Evolutionary conservation across 2,797 vertebrate species (phyloP), one percentile per base, ranked within the genome.

Genomic region (Melopsittacus undulatus): DNA sequence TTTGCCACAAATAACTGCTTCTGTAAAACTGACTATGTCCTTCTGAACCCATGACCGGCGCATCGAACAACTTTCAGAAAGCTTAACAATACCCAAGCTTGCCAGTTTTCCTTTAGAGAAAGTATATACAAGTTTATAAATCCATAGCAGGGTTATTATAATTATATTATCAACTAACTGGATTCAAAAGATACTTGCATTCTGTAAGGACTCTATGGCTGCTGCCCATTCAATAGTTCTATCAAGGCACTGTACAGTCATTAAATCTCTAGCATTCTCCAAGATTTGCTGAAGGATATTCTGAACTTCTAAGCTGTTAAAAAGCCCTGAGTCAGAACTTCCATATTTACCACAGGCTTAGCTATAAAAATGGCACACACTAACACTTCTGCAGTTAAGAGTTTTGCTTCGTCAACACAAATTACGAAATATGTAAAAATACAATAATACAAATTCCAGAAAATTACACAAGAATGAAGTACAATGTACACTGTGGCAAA

Each of bases 311-410:
- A 92, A 94, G 97, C 63, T 96, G 94, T 97, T 97, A 97, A 95
- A 97, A 96, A 97, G 97, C 96, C 97, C 98, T 98, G 97, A 98
- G 97, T 95, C 96, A 97, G 96, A 97, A 97, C 96, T 97, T 87
- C 59, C 6, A 18, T 96, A 83, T 94, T 97, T 97, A 94, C 94
- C 96, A 89, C 95, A 97, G 95, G 90, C 87, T 96, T 18, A 73
- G 52, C 86, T 96, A 95, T 79, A 94, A 94, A 97, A 97, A 94
- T 75, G 92, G 93, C 82, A 95, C 40, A 63, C 23, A 81, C 73
- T 79, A 91, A 84, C 91, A 88, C 32, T 49, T 82, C 78, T 54
- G 75, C 18, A 19, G 83, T 84, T 51, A 94, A 94, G 73, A 86
- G 59, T 92, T 95, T 91, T 87, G 75, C 75, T 94, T 92, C 96